Base-by-base conservation (phyloP, 1,140 invertebrate species). In the Anastrepha ludens region DNA sequence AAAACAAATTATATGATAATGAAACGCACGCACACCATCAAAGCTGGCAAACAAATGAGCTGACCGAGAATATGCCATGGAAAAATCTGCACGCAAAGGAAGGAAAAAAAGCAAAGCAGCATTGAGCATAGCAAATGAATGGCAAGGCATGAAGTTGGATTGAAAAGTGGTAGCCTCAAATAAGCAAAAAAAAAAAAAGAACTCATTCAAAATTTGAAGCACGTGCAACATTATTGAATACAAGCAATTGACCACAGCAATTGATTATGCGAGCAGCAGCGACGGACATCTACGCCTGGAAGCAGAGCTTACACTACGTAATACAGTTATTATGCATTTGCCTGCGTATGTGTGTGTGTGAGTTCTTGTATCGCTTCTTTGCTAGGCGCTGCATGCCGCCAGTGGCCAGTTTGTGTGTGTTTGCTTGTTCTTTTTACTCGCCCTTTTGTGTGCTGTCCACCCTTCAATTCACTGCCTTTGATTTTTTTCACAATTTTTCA, bases 21-120 rank as follows among this genome's bases (percentile, higher is more conserved):
- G 74, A 81, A 88, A 78, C 39, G 44, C 87, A 70, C 85, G 65
- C 89, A 88, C 20, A 81, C 9, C 58, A 58, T 17, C 44, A 13
- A 5, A 20, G n/a, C 47, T 7, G 13, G 29, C 62, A 85, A 86
- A 44, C 8, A 47, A 50, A 7, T 39, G 62, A 5, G 29, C 4
- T 58, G 85, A 64, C 87, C 44, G 15, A 86, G 86, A 91, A 89
- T 90, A 90, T 88, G 91, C 90, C 90, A 90, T 91, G 88, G 29
- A 87, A 87, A 92, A 92, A 91, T 91, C 90, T 87, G 81, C 88
- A 87, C 86, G 70, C 62, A 89, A 81, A 59, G 17, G 6, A 70
- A 47, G 13, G 39, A 87, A 87, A 11, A 86, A 62, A 13, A 62
- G 89, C 89, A 91, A 92, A 92, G 90, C 91, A 90, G 90, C 89